phyloP scores from a whole-genome alignment of 2,888 invertebrate genomes.

The Zeuzera pyrina region DNA sequence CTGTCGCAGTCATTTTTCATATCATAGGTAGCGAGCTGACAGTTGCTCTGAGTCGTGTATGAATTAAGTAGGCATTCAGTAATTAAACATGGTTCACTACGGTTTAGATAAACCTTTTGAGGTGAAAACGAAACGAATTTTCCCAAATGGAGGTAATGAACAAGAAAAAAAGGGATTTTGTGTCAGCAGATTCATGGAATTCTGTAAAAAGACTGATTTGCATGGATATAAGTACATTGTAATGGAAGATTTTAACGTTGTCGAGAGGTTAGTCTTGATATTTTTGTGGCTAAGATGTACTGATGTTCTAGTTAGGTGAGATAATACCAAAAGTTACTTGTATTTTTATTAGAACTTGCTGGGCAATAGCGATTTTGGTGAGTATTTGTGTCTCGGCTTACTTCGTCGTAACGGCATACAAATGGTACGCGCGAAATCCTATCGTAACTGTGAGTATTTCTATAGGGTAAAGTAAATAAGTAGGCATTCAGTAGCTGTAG shows the following conservation, averaged over 20 bases:
- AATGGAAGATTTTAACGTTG: conserved; percentile 64
- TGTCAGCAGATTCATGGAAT: conserved; percentile 54
- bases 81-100: too few relatives aligned
- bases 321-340: too few relatives aligned
- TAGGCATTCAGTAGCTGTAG: too few relatives aligned
- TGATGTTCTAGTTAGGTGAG: background rate
- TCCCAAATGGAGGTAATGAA: conserved; percentile 6
- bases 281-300: too few relatives aligned
- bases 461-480: too few relatives aligned
- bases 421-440: conserved; percentile 73
- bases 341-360: conserved; percentile 53
- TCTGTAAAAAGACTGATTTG: conserved; percentile 78
- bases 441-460: conserved; percentile 75
- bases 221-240: conserved; percentile 82
- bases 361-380: conserved; percentile 70
- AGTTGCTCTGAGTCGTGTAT: too few relatives aligned
- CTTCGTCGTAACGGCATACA: conserved; percentile 74
- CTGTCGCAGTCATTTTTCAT: too few relatives aligned
- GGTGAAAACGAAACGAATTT: conserved; percentile 11
- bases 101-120: conserved; percentile 10
- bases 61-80: too few relatives aligned
- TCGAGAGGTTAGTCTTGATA: conserved; percentile 74
- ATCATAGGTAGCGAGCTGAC: too few relatives aligned
- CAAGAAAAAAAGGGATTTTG: conserved; percentile 26
- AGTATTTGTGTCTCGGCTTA: conserved; percentile 68